phyloP scores from a whole-genome alignment of 2,888 invertebrate genomes.

The Brachyopa scutellaris region DNA sequence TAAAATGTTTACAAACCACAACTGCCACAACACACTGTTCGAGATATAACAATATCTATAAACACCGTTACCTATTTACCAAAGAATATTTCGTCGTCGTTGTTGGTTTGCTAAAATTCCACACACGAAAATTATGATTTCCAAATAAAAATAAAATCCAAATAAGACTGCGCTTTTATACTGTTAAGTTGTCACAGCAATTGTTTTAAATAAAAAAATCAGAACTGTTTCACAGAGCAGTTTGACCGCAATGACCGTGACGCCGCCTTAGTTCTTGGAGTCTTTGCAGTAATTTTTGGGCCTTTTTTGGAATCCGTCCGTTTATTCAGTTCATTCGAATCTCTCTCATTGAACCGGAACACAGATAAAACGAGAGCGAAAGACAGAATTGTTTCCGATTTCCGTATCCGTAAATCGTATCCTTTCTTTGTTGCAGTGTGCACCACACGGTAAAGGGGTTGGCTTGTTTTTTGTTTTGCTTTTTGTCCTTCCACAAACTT shows the following conservation, averaged over 20 bases:
- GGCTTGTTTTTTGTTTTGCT: constrained; percentile 8
- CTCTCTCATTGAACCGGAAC: constrained; percentile 24
- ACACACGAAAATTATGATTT: neutral
- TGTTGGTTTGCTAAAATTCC: constrained; percentile 3
- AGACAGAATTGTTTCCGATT: constrained; percentile 8
- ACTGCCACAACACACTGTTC: constrained; percentile 44
- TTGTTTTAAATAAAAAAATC: neutral
- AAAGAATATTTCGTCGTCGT: neutral
- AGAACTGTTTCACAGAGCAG: constrained; percentile 40
- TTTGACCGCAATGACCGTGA: constrained; percentile 64
- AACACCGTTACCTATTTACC: constrained; percentile 26
- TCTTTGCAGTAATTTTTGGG: constrained; percentile 1
- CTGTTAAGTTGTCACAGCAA: neutral
- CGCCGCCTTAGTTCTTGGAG: neutral
- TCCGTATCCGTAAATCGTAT: constrained; percentile 23
- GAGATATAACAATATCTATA: constrained; percentile 26
- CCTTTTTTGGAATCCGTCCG: neutral
- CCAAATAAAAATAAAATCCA: constrained; percentile 1
- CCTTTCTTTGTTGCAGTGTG: constrained; percentile 23
- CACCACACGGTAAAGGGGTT: constrained; percentile 31
- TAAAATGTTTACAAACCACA: constrained; percentile 38
- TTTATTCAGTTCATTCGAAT: constrained; percentile 21
- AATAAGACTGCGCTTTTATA: neutral
- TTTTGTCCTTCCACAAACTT: neutral
- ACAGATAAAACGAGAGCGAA: neutral